Conservation (phyloP, 2,888 invertebrate species). For the Microctonus hyperodae region DNA sequence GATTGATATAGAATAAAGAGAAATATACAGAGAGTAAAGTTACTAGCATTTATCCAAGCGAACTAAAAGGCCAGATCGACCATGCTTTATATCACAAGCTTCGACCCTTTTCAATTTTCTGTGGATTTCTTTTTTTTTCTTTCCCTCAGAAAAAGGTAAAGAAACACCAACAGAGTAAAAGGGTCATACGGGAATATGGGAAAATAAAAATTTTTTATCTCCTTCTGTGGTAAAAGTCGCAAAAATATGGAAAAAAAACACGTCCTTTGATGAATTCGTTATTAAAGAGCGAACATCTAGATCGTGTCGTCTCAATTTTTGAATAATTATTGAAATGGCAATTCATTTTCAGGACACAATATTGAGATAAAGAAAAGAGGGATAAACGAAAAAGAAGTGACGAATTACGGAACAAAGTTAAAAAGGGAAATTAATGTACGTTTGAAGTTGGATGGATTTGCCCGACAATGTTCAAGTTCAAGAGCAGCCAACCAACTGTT, state of each 20-base stretch:
- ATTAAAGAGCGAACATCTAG: not conserved
- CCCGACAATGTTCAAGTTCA: constrained; percentile 75
- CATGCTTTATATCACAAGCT: constrained; percentile 26
- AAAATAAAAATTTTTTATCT: not conserved
- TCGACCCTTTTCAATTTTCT: constrained; percentile 33
- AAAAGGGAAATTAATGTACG: constrained; percentile 27
- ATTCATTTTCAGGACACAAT: constrained; percentile 6
- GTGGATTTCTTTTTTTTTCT: constrained; percentile 13
- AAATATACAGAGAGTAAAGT: constrained; percentile 5
- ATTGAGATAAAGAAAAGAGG: too few species aligned
- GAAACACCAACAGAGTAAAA: not conserved
- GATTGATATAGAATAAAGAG: constrained; percentile 6
- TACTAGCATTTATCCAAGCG: constrained; percentile 12
- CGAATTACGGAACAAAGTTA: not conserved
- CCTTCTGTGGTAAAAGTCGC: not conserved
- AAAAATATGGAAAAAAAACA: not conserved
- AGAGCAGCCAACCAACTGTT: constrained; percentile 65
- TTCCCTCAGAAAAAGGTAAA: not conserved
- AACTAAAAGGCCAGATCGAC: constrained; percentile 19
- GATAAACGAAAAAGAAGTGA: not conserved
- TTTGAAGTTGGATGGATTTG: constrained; percentile 41
- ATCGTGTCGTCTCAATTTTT: not conserved
- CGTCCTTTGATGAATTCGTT: not conserved
- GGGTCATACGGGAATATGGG: not conserved
- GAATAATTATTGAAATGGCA: not conserved